Percentiles rank a stretch among this genome's conserved stretches.
These are phyloP conservation scores for Pogonocichla stellata DNA, from an alignment of 2,113 vertebrate species.

Conservation along the genomic window DNA sequence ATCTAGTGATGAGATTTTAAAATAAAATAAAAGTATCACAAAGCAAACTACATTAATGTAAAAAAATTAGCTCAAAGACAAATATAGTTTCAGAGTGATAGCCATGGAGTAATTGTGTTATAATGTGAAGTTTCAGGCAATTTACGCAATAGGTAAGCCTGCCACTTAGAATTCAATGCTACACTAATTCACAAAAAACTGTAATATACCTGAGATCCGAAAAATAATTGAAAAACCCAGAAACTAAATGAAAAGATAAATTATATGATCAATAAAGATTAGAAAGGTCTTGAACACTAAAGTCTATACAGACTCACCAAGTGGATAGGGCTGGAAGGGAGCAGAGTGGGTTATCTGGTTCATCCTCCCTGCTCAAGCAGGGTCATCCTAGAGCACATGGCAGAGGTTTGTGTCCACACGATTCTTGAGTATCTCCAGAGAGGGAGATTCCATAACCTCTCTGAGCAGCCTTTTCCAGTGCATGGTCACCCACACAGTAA, in stretches of 20 bases:
- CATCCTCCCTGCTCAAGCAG: not conserved
- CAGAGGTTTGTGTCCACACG: fast-evolving
- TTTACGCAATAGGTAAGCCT: not conserved
- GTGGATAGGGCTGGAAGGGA: not conserved
- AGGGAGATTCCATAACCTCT: not conserved
- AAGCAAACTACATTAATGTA: not conserved
- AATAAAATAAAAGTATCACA: not conserved
- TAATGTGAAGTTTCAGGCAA: not conserved
- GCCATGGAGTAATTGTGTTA: not conserved
- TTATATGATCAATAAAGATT: not conserved
- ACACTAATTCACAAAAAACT: not conserved
- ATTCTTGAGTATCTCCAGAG: not conserved
- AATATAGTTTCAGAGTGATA: not conserved
- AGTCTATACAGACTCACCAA: not conserved
- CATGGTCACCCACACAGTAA: not conserved
- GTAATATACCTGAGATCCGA: not conserved
- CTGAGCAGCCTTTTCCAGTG: not conserved
- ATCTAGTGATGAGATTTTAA: not conserved
- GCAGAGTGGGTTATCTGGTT: too few relatives aligned
- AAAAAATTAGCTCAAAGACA: not conserved
- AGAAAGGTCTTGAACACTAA: not conserved
- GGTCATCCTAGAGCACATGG: not conserved
- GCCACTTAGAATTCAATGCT: not conserved
- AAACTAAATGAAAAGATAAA: not conserved
- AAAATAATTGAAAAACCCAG: not conserved